These are phyloP conservation scores for Empidonax traillii DNA, from an alignment of 2,113 vertebrate species.

Conservation along the genomic window DNA sequence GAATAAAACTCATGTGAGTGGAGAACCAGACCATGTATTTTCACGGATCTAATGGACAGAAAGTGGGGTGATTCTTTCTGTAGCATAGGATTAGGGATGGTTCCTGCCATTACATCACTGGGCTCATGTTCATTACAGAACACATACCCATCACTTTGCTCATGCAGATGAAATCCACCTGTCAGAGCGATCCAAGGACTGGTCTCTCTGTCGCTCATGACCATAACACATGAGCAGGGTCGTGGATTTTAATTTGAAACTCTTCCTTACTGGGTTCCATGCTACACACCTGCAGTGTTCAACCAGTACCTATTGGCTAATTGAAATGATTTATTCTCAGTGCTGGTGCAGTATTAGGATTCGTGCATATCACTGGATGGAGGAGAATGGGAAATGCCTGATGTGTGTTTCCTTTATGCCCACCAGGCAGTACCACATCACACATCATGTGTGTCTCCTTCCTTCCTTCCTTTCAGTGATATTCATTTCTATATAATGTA, in stretches of 20 bases:
- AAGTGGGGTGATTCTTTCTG: not conserved
- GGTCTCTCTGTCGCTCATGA: constrained; percentile 51
- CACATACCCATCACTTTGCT: not conserved
- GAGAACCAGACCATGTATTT: not conserved
- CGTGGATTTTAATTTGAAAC: constrained; percentile 45
- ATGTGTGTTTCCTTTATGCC: constrained; percentile 33
- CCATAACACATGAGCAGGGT: not conserved
- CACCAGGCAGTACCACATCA: not conserved
- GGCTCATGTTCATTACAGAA: constrained; percentile 15
- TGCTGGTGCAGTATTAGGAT: not conserved
- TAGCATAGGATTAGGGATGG: not conserved
- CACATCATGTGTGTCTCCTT: constrained; percentile 59
- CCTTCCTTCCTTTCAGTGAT: constrained; percentile 33
- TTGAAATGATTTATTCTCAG: not conserved
- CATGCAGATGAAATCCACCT: constrained; percentile 44
- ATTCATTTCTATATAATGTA: not conserved
- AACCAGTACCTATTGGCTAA: constrained; percentile 49
- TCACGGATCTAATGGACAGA: not conserved
- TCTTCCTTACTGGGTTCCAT: constrained; percentile 3
- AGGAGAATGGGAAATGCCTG: constrained; percentile 50
- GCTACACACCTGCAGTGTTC: constrained; percentile 46
- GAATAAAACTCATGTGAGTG: not conserved
- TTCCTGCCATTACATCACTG: not conserved
- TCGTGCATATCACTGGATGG: constrained; percentile 29
- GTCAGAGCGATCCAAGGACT: not conserved